Conservation (phyloP, 1,140 invertebrate species). For the Sweltsa coloradensis region DNA sequence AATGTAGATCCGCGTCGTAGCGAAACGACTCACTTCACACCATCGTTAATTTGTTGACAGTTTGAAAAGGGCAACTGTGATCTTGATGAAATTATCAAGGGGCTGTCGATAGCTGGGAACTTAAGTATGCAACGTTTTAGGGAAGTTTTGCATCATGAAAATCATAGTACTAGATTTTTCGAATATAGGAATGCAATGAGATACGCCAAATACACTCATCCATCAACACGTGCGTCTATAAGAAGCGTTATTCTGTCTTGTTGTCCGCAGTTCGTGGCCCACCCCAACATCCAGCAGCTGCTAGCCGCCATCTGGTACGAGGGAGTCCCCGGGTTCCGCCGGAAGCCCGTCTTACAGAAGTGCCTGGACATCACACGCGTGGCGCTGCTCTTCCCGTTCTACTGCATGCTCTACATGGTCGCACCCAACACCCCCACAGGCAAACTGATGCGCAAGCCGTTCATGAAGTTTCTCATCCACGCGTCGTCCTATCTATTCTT, state of each 20-base stretch:
- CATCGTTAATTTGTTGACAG: too few species aligned
- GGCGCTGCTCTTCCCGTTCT: slow-evolving; percentile 72
- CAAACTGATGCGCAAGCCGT: slow-evolving; percentile 72
- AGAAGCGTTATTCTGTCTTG: neutral
- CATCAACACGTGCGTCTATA: neutral
- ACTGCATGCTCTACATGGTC: slow-evolving; percentile 70
- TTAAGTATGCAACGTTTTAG: too few species aligned
- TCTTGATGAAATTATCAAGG: too few species aligned
- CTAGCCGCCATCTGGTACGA: slow-evolving; percentile 86
- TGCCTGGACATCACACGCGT: slow-evolving; percentile 57
- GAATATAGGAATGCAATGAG: neutral
- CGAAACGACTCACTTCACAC: too few species aligned
- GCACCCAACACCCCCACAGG: slow-evolving; percentile 62
- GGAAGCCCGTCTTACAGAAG: slow-evolving; percentile 56
- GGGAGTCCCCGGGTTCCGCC: slow-evolving; percentile 74
- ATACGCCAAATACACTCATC: neutral
- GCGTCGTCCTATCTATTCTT: slow-evolving; percentile 87
- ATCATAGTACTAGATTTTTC: too few species aligned
- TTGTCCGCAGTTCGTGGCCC: slow-evolving; percentile 68
- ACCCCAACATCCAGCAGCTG: slow-evolving; percentile 86
- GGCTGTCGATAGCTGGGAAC: too few species aligned
- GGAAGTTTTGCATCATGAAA: too few species aligned
- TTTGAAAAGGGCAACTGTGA: too few species aligned
- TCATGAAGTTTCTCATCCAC: slow-evolving; percentile 90
- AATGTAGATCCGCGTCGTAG: too few species aligned